phyloP scores from a whole-genome alignment of 2,113 vertebrate genomes.

The Boulengeromyrus knoepffleri region DNA sequence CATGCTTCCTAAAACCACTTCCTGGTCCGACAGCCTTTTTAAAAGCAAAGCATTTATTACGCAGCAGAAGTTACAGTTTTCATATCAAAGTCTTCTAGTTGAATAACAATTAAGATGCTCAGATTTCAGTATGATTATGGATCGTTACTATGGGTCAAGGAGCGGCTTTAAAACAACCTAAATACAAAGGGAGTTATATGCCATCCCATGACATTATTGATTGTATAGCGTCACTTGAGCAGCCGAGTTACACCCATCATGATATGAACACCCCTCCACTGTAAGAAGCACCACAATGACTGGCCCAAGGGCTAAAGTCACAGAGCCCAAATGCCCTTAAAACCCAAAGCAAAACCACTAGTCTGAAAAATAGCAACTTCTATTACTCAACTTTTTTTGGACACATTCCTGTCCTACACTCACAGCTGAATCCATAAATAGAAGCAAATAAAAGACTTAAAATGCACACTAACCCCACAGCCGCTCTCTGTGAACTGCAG shows the following conservation, averaged over 20 bases:
- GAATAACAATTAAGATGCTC: conserved; percentile 7
- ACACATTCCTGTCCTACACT: background rate
- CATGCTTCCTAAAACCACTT: background rate
- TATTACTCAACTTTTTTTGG: background rate
- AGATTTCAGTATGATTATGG: conserved; percentile 18
- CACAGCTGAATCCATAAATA: background rate
- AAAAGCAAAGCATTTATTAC: background rate
- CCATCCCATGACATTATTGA: background rate
- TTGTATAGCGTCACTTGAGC: background rate
- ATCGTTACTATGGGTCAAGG: background rate
- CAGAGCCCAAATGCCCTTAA: background rate
- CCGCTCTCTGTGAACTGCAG: background rate
- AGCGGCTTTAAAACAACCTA: background rate
- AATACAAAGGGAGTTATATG: background rate
- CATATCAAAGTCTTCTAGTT: background rate
- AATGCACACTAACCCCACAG: background rate
- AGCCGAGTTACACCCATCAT: background rate
- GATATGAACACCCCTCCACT: background rate
- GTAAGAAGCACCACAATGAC: background rate
- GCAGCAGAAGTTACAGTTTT: background rate
- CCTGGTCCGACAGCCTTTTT: background rate
- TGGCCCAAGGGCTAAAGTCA: background rate
- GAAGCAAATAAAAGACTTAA: background rate
- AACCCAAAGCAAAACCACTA: background rate
- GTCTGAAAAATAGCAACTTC: background rate